phyloP scores from a whole-genome alignment of 2,797 vertebrate genomes.

The Hyperoplus immaculatus region DNA sequence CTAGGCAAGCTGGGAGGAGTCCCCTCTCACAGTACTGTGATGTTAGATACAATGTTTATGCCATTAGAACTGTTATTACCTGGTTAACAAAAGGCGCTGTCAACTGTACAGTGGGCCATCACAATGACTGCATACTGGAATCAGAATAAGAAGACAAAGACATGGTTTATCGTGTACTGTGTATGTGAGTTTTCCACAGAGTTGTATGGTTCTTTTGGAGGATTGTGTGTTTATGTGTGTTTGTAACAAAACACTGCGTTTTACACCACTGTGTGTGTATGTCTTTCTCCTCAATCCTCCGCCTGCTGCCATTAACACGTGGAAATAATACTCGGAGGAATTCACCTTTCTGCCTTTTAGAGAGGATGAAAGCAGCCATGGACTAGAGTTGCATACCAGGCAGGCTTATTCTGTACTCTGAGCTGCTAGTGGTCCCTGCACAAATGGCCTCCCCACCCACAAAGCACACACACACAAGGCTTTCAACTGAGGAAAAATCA shows the following conservation, averaged over 20 bases:
- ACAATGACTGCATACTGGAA: constrained; percentile 8
- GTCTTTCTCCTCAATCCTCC: neutral
- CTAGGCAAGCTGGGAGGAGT: constrained; percentile 62
- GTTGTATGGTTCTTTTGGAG: neutral
- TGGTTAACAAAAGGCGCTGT: constrained; percentile 41
- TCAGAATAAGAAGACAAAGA: neutral
- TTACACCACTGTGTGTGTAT: neutral
- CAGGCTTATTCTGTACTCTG: constrained; percentile 68
- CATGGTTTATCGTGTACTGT: neutral
- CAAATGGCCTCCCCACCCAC: constrained; percentile 25
- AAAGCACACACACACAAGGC: constrained; percentile 25
- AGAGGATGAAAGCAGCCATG: constrained; percentile 48
- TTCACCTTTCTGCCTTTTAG: constrained; percentile 56
- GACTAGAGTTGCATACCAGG: constrained; percentile 66
- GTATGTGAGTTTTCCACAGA: neutral
- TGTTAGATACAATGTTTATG: constrained; percentile 49
- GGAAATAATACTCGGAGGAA: constrained; percentile 64
- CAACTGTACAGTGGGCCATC: constrained; percentile 16
- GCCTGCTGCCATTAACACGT: constrained; percentile 28
- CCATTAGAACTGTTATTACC: constrained; percentile 51
- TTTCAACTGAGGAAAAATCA: constrained; percentile 27
- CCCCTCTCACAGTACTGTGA: constrained; percentile 27
- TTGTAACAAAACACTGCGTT: neutral
- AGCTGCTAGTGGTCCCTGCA: constrained; percentile 37
- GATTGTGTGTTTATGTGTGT: neutral